These are phyloP conservation scores for Sylvia atricapilla DNA, from an alignment of 2,113 vertebrate genomes.

Conservation along the genomic window DNA sequence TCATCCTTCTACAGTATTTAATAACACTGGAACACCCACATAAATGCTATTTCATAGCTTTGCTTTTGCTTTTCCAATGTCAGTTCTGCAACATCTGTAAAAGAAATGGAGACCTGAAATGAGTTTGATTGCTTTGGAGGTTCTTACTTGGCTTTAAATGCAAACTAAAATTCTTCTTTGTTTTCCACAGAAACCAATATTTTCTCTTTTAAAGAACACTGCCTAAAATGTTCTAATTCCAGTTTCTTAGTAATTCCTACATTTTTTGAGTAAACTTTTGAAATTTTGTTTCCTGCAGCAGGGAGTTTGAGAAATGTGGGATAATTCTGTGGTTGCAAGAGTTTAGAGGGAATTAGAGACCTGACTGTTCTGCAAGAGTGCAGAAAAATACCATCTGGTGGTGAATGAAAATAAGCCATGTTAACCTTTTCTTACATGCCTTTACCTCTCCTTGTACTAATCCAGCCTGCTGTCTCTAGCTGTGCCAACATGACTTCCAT, in stretches of 20 bases:
- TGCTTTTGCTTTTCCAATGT: background rate
- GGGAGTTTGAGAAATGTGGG: background rate
- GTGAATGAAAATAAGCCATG: background rate
- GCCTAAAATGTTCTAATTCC: background rate
- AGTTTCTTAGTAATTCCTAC: background rate
- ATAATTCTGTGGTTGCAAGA: background rate
- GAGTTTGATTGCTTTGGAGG: background rate
- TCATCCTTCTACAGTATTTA: background rate
- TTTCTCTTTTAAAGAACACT: background rate
- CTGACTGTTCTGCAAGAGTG: background rate
- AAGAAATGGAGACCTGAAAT: background rate
- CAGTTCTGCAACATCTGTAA: background rate
- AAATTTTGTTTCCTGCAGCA: background rate
- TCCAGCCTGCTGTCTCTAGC: background rate
- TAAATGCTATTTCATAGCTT: background rate
- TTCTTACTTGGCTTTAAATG: background rate
- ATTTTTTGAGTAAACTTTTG: background rate
- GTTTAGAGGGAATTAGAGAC: background rate
- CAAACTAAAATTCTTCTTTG: background rate
- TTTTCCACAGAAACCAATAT: background rate
- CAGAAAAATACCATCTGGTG: background rate
- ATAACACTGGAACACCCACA: background rate
- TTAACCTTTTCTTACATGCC: background rate
- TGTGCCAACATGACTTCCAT: background rate
- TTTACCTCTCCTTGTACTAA: background rate